phyloP scores from a whole-genome alignment of 2,113 vertebrate species.

The Larimichthys crocea region DNA sequence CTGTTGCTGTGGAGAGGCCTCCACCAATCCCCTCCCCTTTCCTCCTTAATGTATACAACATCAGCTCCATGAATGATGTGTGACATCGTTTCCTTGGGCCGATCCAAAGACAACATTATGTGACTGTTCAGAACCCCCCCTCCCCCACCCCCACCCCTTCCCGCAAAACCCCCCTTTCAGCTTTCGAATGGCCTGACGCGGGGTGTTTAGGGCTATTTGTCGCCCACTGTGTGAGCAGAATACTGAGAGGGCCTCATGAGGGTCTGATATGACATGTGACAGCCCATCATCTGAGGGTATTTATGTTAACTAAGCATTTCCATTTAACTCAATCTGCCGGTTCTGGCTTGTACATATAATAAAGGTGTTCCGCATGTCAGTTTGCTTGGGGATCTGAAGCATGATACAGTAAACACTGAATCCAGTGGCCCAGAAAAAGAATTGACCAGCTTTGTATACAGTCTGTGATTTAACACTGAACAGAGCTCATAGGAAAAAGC shows the following conservation, averaged over 20 bases:
- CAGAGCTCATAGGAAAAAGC: constrained; percentile 60
- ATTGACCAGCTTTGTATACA: constrained; percentile 58
- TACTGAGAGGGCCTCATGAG: constrained; percentile 52
- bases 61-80: constrained; percentile 76
- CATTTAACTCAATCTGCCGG: constrained; percentile 36
- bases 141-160: too few species aligned
- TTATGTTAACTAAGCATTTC: constrained; percentile 68
- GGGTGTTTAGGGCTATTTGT: constrained; percentile 69
- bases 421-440: constrained; percentile 33
- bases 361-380: constrained; percentile 57
- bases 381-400: constrained; percentile 55
- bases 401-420: constrained; percentile 59
- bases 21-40: constrained; percentile 79
- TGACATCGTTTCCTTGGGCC: constrained; percentile 70
- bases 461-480: constrained; percentile 68
- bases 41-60: constrained; percentile 79
- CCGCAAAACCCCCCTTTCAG: constrained; percentile 32
- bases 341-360: constrained; percentile 28
- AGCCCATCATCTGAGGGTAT: constrained; percentile 50
- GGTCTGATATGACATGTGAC: constrained; percentile 65
- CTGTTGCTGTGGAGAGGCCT: constrained; percentile 84
- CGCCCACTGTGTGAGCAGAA: constrained; percentile 52
- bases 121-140: constrained; percentile 45
- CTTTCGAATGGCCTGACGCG: constrained; percentile 31
- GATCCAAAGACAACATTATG: constrained; percentile 79